Base-by-base conservation (phyloP, 2,113 vertebrate genomes). In the Elephas maximus region DNA sequence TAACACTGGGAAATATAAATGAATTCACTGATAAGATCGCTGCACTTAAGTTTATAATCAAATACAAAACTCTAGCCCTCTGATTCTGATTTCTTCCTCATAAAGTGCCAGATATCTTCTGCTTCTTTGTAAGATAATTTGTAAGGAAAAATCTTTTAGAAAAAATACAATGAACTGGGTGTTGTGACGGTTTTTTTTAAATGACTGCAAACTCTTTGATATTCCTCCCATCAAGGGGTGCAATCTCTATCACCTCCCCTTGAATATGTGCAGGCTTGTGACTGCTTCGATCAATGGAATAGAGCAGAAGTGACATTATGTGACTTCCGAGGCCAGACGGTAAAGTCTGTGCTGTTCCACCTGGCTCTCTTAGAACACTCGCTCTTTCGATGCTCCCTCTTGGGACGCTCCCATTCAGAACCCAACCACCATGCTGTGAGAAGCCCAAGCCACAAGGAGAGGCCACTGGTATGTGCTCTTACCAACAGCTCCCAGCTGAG, bases 151-250 rank as follows among this genome's bases (percentile, higher is more conserved):
- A 2, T 78, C 17, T 83, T 65, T 74, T 17, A 45, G 63, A 77
- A 67, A 79, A 84, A 21, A 4, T 8, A 51, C 7, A 63, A 57
- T 69, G 8, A 95, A 85, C 44, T 89, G 33, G 14, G 6, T 74
- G 6, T 71, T 48, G 8, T 15, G 0, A 17, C 37, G 6, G 17
- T 57, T 83, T n/a, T n/a, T n/a, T 79, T 20, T 7, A 67, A 79
- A n/a, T 24, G 2, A 77, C 90, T 81, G 77, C 57, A 88, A 81
- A 84, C 78, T 93, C 26, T 88, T 90, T 71, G 26, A 84, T 63
- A 53, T 10, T 10, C 0, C 3, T 95, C 10, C 24, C 10, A 60
- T 74, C 30, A 85, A 79, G 33, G n/a, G 26, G 10, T 76, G 44
- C 53, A 6, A 37, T 80, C 41, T 88, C 0, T 33, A 30, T 48